Evolutionary conservation across 2,888 invertebrate species (phyloP).

Genomic region (Cyclophora albipunctata): DNA sequence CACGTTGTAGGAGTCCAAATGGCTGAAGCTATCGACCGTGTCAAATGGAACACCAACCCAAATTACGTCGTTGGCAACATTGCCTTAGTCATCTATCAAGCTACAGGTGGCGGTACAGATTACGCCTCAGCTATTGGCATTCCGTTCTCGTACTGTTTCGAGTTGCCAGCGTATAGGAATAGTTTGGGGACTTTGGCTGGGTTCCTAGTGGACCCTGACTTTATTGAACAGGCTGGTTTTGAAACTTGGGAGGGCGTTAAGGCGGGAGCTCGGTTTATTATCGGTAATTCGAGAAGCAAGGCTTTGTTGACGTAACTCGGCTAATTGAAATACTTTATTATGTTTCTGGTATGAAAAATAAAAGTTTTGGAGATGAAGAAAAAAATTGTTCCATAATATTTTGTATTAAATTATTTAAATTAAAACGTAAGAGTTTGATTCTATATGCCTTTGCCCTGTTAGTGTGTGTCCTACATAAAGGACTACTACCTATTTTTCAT

Average conservation of each 20-base stretch:
- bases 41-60: conserved; percentile 45
- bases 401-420: too few relatives aligned
- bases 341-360: too few relatives aligned
- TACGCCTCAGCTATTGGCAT: conserved; percentile 70
- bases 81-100: conserved; percentile 67
- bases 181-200: conserved; percentile 50
- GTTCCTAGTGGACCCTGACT: conserved; percentile 70
- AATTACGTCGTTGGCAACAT: conserved; percentile 68
- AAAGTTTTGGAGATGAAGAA: too few relatives aligned
- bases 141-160: conserved; percentile 76
- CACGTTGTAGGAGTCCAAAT: conserved; percentile 44
- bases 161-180: conserved; percentile 65
- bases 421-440: too few relatives aligned
- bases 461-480: too few relatives aligned
- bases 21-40: conserved; percentile 50
- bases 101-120: conserved; percentile 79
- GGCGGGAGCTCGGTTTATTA: conserved; percentile 30
- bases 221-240: conserved; percentile 69
- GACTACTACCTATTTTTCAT: too few relatives aligned
- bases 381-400: too few relatives aligned
- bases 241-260: conserved; percentile 78
- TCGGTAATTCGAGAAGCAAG: neutral
- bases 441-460: too few relatives aligned
- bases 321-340: neutral
- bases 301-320: neutral